Conservation (phyloP, 2,797 vertebrate species). For the Acanthurus leucopareius region DNA sequence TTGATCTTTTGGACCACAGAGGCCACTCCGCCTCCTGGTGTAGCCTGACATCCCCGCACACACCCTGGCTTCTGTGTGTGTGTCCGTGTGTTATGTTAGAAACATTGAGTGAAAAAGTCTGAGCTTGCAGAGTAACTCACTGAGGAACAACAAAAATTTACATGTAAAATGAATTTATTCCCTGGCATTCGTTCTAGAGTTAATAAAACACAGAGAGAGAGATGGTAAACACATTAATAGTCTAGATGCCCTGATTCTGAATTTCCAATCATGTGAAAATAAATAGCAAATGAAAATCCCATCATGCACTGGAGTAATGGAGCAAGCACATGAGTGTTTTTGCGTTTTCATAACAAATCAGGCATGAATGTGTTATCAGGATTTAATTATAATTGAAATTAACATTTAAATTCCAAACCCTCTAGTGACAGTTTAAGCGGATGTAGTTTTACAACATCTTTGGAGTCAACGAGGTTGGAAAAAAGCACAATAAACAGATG, state of each 20-base stretch:
- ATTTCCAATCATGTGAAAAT: constrained; percentile 32
- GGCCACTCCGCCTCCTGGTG: constrained; percentile 53
- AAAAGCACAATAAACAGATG: background rate
- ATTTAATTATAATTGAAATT: background rate
- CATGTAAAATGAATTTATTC: constrained; percentile 15
- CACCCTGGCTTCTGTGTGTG: constrained; percentile 36
- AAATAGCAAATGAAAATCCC: constrained; percentile 43
- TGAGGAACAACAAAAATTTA: constrained; percentile 10
- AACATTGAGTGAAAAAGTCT: constrained; percentile 23
- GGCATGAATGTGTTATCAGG: background rate
- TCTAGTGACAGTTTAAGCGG: background rate
- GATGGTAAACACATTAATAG: constrained; percentile 21
- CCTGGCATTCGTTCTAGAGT: constrained; percentile 8
- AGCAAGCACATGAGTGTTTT: constrained; percentile 18
- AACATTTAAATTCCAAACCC: background rate
- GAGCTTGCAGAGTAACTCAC: constrained; percentile 16
- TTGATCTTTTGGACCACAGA: constrained; percentile 57
- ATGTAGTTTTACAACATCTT: constrained; percentile 15
- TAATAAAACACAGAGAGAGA: background rate
- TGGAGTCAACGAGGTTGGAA: background rate
- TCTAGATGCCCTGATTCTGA: constrained; percentile 15
- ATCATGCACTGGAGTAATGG: constrained; percentile 28
- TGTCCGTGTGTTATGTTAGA: constrained; percentile 4
- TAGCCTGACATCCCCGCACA: constrained; percentile 61
- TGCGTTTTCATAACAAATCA: constrained; percentile 30